These are phyloP conservation scores for Eupithecia inturbata DNA, from an alignment of 2,888 invertebrate genomes.

Conservation along the genomic window DNA sequence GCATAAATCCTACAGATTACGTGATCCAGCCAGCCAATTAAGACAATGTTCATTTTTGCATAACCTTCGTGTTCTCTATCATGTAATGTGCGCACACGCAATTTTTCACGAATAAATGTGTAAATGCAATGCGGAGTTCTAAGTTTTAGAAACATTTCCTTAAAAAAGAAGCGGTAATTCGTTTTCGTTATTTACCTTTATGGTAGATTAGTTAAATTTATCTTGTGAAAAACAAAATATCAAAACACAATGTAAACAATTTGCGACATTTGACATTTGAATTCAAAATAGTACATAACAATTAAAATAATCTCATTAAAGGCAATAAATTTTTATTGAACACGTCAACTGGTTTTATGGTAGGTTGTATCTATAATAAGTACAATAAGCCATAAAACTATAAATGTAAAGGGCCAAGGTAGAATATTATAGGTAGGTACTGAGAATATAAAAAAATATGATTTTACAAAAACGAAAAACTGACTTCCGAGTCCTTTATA, in stretches of 20 bases:
- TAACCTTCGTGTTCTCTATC: slow-evolving; percentile 43
- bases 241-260: background rate
- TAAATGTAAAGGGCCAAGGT: background rate
- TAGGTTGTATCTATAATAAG: background rate
- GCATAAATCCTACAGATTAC: slow-evolving; percentile 41
- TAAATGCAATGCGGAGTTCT: slow-evolving; percentile 15
- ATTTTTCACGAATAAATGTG: slow-evolving; percentile 27
- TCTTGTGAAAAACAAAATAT: no score
- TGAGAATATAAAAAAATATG: no score
- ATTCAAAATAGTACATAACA: background rate
- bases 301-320: background rate
- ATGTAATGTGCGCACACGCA: slow-evolving; percentile 40
- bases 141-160: slow-evolving; percentile 1
- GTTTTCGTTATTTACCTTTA: background rate
- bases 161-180: background rate
- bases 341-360: background rate
- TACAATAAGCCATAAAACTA: background rate
- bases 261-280: background rate
- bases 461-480: no score
- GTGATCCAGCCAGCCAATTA: slow-evolving; percentile 37
- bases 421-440: no score
- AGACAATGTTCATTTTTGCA: slow-evolving; percentile 44
- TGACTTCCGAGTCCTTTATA: no score
- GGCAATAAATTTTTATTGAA: slow-evolving; percentile 1
- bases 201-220: no score